Percentiles rank a stretch among this genome's conserved stretches.
phyloP scores from a whole-genome alignment of 2,113 vertebrate species.

The Sminthopsis crassicaudata region DNA sequence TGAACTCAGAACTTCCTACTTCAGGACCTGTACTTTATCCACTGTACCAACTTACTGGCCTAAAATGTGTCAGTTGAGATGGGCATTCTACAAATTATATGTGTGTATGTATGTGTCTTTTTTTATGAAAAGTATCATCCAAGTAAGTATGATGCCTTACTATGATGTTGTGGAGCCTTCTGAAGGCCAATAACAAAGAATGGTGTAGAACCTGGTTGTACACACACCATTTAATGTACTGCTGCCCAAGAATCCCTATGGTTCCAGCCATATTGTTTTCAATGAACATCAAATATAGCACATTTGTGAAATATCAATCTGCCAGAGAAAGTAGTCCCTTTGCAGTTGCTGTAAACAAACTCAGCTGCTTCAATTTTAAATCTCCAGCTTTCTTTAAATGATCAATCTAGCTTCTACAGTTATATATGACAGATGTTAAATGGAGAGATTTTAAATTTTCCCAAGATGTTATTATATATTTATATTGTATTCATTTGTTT shows the following conservation, averaged over 20 bases:
- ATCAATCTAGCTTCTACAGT: slow-evolving; percentile 70
- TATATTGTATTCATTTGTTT: slow-evolving; percentile 80
- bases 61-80: slow-evolving; percentile 32
- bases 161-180: background rate
- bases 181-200: background rate
- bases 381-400: slow-evolving; percentile 52
- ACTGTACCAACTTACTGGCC: background rate
- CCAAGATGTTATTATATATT: slow-evolving; percentile 79
- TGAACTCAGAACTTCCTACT: background rate
- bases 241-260: slow-evolving; percentile 1
- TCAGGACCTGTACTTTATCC: background rate
- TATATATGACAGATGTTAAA: slow-evolving; percentile 78
- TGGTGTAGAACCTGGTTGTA: slow-evolving; percentile 12
- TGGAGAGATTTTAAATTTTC: slow-evolving; percentile 76
- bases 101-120: background rate
- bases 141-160: background rate
- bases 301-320: slow-evolving; percentile 69
- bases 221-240: background rate
- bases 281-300: slow-evolving; percentile 47
- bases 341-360: slow-evolving; percentile 69
- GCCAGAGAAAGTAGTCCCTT: slow-evolving; percentile 76
- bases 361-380: slow-evolving; percentile 72
- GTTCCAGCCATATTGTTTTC: slow-evolving; percentile 14
- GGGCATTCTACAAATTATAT: background rate
- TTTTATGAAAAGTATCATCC: slow-evolving; percentile 13